Evolutionary conservation across 1,140 invertebrate genomes (phyloP).

Genomic region (Zophobas atratus): DNA sequence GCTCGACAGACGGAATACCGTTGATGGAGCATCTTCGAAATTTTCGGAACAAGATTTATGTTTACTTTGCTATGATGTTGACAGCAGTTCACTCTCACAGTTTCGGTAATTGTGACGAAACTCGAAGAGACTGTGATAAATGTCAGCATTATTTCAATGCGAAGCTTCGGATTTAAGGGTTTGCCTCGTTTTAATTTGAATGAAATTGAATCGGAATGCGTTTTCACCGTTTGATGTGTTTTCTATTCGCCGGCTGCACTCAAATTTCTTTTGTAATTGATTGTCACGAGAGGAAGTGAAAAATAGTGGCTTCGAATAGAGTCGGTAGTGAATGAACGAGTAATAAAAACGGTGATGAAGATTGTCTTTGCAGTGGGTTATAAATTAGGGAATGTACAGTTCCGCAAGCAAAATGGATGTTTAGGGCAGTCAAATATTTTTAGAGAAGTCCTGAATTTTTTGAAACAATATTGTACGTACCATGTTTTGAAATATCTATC

Average conservation of each 20-base stretch:
- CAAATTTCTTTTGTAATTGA: constrained; percentile 15
- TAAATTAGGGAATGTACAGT: too few relatives aligned
- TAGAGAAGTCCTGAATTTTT: too few relatives aligned
- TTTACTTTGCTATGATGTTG: constrained; percentile 42
- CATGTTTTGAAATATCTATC: too few relatives aligned
- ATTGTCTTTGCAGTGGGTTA: too few relatives aligned
- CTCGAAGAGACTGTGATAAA: constrained; percentile 49
- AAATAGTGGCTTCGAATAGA: not conserved
- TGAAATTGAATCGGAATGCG: constrained; percentile 48
- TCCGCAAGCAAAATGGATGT: too few relatives aligned
- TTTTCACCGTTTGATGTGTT: constrained; percentile 47
- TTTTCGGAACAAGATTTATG: constrained; percentile 52
- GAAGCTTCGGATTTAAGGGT: constrained; percentile 48
- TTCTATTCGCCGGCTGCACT: constrained; percentile 27
- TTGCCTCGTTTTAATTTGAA: constrained; percentile 51
- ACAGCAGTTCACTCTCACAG: constrained; percentile 45
- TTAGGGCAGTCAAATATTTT: too few relatives aligned
- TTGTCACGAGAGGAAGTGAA: not conserved
- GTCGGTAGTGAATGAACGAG: too few relatives aligned
- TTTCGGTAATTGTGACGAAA: constrained; percentile 44
- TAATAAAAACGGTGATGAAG: not conserved
- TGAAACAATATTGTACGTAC: too few relatives aligned
- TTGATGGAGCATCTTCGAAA: constrained; percentile 49
- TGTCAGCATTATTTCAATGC: constrained; percentile 42
- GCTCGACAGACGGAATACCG: constrained; percentile 44